Evolutionary conservation across 2,113 vertebrate species (phyloP).

Genomic region (Oophaga pumilio): DNA sequence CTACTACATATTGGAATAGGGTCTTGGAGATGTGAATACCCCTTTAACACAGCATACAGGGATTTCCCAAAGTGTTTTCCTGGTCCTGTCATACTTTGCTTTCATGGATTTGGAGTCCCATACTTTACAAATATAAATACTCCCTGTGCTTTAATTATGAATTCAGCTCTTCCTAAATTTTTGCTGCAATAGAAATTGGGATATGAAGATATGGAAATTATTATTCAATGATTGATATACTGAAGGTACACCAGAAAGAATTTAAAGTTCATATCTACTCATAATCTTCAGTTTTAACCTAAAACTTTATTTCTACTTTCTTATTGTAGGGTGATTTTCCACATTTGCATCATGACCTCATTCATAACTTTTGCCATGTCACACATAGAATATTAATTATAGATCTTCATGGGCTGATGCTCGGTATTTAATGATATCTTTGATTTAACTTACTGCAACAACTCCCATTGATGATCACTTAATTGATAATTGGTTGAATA

Average conservation of each 20-base stretch:
- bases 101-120: background rate
- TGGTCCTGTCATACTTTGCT: background rate
- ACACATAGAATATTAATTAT: slow-evolving; percentile 8
- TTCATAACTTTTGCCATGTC: background rate
- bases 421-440: slow-evolving; percentile 23
- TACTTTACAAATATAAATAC: background rate
- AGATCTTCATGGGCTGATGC: slow-evolving; percentile 6
- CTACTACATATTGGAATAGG: too few species aligned
- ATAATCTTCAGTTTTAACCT: background rate
- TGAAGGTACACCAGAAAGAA: background rate
- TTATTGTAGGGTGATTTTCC: background rate
- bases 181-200: background rate
- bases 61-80: too few species aligned
- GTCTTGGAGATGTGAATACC: too few species aligned
- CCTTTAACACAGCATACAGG: too few species aligned
- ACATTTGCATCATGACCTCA: background rate
- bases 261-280: background rate
- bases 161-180: background rate
- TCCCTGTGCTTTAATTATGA: background rate
- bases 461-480: slow-evolving; percentile 13
- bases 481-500: background rate
- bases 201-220: background rate
- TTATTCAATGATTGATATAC: background rate
- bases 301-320: background rate
- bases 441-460: background rate